Conservation (phyloP, 2,113 vertebrate species). For the Spea bombifrons region DNA sequence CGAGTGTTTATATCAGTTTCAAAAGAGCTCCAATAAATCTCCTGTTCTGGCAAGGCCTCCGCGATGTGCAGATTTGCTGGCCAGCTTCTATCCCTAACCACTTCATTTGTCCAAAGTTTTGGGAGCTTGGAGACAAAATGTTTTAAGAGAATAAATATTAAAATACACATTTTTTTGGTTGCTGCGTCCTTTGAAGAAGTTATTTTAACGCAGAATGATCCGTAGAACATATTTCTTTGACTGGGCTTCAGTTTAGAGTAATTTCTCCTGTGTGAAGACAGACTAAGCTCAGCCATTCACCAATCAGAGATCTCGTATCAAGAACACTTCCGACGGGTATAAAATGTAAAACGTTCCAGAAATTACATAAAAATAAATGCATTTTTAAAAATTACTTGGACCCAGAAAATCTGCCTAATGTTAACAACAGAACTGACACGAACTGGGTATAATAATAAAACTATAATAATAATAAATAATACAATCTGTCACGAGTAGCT, state of each 20-base stretch:
- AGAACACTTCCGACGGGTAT: too few species aligned
- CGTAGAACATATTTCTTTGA: background rate
- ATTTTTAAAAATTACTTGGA: too few species aligned
- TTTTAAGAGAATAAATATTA: background rate
- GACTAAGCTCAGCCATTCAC: too few species aligned
- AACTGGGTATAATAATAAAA: too few species aligned
- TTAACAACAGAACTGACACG: too few species aligned
- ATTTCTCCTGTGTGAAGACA: background rate
- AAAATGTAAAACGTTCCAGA: too few species aligned
- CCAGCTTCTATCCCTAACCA: fast-evolving
- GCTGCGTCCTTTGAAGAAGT: constrained; percentile 7
- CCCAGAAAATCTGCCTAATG: too few species aligned
- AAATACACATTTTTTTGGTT: constrained; percentile 2
- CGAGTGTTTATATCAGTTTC: background rate
- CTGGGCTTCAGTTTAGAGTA: background rate
- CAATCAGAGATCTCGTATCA: too few species aligned
- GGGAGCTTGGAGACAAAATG: background rate
- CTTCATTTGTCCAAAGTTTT: background rate
- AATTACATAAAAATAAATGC: too few species aligned
- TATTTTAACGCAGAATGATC: background rate
- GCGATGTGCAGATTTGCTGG: background rate
- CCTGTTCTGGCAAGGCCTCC: fast-evolving
- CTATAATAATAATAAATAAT: too few species aligned
- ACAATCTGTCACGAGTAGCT: too few species aligned
- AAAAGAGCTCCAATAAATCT: background rate